Evolutionary conservation across 1,140 invertebrate species (phyloP).

Genomic region (Sesamia nonagrioides): DNA sequence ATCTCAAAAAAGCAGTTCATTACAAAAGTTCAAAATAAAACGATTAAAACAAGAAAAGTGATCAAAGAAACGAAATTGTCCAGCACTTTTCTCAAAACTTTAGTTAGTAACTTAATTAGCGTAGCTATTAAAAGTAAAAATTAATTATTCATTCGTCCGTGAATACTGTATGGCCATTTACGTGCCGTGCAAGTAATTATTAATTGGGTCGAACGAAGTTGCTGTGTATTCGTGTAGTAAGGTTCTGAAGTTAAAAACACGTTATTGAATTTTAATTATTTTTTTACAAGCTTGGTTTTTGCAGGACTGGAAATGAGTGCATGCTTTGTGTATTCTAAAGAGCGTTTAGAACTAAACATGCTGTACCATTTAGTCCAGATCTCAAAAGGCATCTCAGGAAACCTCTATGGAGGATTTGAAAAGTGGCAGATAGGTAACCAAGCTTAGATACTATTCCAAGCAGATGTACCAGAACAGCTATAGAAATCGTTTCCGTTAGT

Average conservation of each 20-base stretch:
- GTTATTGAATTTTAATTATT: constrained; percentile 20
- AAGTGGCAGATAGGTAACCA: no score
- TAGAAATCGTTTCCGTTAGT: no score
- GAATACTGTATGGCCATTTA: constrained; percentile 28
- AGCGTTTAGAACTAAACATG: background rate
- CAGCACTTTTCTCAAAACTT: background rate
- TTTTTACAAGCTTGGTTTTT: background rate
- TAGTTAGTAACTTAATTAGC: constrained; percentile 31
- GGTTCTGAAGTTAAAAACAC: background rate
- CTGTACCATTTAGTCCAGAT: no score
- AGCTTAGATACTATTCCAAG: no score
- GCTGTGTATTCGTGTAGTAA: background rate
- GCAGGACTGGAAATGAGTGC: background rate
- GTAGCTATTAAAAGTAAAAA: background rate
- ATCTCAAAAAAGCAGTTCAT: background rate
- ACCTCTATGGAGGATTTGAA: no score
- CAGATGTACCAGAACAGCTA: no score
- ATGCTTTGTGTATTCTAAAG: background rate
- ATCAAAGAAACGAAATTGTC: constrained; percentile 20
- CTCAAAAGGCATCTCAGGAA: no score
- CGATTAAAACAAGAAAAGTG: constrained; percentile 25
- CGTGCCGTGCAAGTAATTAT: constrained; percentile 15
- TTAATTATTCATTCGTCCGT: constrained; percentile 7
- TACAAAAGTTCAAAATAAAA: background rate
- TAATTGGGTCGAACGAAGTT: constrained; percentile 16